phyloP scores from a whole-genome alignment of 1,140 invertebrate species.

The Campoletis sonorensis region DNA sequence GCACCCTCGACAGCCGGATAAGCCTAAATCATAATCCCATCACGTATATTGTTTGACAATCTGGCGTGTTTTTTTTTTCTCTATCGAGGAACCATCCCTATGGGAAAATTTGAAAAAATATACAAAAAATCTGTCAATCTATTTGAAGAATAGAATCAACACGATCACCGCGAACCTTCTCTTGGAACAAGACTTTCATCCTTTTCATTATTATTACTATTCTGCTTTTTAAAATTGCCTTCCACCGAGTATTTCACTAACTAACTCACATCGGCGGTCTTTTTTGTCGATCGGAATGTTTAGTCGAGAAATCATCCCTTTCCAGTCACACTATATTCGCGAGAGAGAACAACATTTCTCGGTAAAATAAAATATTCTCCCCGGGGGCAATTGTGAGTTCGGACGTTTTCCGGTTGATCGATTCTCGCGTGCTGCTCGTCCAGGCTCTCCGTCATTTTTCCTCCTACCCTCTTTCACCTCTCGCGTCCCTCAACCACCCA shows the following conservation, averaged over 20 bases:
- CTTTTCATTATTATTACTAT: slow-evolving; percentile 5
- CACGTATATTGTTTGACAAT: too few relatives aligned
- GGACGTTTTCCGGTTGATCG: slow-evolving; percentile 72
- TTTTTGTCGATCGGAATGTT: background rate
- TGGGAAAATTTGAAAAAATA: too few relatives aligned
- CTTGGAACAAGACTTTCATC: too few relatives aligned
- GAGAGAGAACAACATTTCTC: slow-evolving; percentile 47
- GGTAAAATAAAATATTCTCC: slow-evolving; percentile 70
- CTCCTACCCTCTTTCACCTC: background rate
- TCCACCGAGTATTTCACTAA: slow-evolving; percentile 44
- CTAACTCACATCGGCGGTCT: slow-evolving; percentile 55
- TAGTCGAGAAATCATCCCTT: slow-evolving; percentile 45
- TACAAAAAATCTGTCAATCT: too few relatives aligned
- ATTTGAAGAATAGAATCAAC: too few relatives aligned
- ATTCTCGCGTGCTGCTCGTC: slow-evolving; percentile 60
- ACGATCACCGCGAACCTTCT: too few relatives aligned
- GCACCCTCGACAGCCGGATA: too few relatives aligned
- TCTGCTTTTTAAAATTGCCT: slow-evolving; percentile 39
- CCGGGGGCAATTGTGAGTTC: slow-evolving; percentile 65
- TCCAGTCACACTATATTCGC: slow-evolving; percentile 57
- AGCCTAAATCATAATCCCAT: too few relatives aligned
- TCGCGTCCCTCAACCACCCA: background rate
- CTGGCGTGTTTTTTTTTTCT: too few relatives aligned
- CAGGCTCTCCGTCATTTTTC: slow-evolving; percentile 11
- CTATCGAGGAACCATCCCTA: too few relatives aligned